Base-by-base conservation (phyloP, 1,140 invertebrate species). In the Platyura marginata region DNA sequence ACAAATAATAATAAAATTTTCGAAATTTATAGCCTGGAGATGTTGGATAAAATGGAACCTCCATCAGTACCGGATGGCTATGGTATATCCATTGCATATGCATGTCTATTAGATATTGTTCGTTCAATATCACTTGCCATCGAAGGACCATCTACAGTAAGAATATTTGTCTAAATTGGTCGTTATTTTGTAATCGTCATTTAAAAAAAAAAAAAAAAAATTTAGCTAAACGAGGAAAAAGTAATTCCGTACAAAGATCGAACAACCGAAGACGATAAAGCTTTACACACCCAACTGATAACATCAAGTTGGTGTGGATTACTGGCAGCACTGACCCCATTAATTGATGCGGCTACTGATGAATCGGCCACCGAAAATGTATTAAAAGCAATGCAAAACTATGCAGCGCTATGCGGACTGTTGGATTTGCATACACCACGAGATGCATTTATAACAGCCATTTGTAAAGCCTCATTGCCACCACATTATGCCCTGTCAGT, bases 291-390 rank as follows among this genome's bases (percentile, higher is more conserved):
- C 35, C 81, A 94, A 61, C 61, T 98, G 18, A 79, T 97, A 3
- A 87, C 87, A 55, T 96, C 91, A 0, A 91, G 90, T 47, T 97
- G 92, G 91, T 90, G 87, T 59, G 91, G 90, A 5, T 64, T 97
- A 21, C 67, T 96, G 13, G 86, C 88, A 50, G 90, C 92, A 8
- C 65, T 97, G 21, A 87, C 85, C 48, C 78, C 92, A 0, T 61
- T 98, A 13, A 77, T 96, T 15, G 94, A 97, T 64, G 90, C 91
- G 2, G 94, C 91, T 52, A 90, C 90, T 38, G 92, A 97, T 54
- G 93, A 98, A 62, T 74, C 80, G 45, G 79, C 71, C 33, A 78
- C 84, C 1, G 88, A 97, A 65, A 82, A 82, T 53, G 79, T 96
- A 18, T 65, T 98, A 6, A 92, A 91, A 56, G 76, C 85, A 38